phyloP scores from a whole-genome alignment of 1,140 invertebrate species.

The Drosophila gunungcola region DNA sequence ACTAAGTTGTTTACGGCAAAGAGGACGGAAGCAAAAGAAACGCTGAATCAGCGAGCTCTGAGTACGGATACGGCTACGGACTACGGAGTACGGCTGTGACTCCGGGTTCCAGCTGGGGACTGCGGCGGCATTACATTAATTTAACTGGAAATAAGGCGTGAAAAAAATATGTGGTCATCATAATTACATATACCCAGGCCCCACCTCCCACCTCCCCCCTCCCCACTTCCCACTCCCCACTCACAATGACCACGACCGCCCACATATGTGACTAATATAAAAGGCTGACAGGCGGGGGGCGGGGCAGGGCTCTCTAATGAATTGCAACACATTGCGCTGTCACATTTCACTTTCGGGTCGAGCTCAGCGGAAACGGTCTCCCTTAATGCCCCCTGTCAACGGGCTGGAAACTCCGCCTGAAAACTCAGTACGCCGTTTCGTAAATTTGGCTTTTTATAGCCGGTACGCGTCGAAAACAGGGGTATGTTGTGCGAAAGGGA shows the following conservation, averaged over 20 bases:
- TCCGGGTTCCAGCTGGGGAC: constrained; percentile 17
- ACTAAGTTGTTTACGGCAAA: constrained; percentile 42
- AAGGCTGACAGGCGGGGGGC: constrained; percentile 15
- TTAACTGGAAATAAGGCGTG: constrained; percentile 56
- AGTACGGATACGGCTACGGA: neutral
- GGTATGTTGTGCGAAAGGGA: neutral
- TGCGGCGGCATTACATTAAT: constrained; percentile 38
- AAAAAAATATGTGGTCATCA: constrained; percentile 68
- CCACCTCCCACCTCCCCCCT: neutral
- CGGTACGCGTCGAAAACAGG: neutral
- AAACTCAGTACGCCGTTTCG: constrained; percentile 5
- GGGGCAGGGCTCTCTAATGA: constrained; percentile 63
- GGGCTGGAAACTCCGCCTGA: constrained; percentile 9
- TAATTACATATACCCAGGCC: constrained; percentile 56
- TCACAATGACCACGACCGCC: neutral
- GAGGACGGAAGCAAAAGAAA: constrained; percentile 31
- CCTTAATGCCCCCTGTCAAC: constrained; percentile 52
- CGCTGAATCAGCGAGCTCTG: constrained; percentile 32
- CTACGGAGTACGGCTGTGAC: neutral
- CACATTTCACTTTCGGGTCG: constrained; percentile 57
- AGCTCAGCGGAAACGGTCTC: constrained; percentile 51
- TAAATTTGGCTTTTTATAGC: constrained; percentile 30
- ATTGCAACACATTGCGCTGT: constrained; percentile 70
- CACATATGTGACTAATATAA: constrained; percentile 41
- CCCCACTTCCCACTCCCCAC: too few relatives aligned